phyloP scores from a whole-genome alignment of 2,113 vertebrate species.

The Mirza zaza region DNA sequence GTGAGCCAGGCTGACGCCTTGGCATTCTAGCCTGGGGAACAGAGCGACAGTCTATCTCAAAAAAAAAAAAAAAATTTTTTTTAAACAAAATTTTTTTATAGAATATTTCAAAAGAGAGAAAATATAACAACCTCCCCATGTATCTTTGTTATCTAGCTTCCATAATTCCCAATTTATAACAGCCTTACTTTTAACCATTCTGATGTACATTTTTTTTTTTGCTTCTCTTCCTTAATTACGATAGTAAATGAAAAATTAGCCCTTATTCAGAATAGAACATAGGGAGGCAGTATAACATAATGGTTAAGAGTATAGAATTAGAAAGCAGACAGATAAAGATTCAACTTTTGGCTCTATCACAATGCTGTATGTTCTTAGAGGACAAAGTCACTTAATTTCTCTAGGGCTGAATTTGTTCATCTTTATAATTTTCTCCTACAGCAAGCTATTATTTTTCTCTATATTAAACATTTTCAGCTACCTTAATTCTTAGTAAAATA shows the following conservation, averaged over 20 bases:
- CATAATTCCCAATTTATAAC: neutral
- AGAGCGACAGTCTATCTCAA: too few species aligned
- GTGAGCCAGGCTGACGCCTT: too few species aligned
- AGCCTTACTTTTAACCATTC: constrained; percentile 3
- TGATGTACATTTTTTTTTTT: neutral
- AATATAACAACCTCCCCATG: neutral
- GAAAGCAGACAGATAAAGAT: neutral
- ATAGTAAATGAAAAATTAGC: neutral
- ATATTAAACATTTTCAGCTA: constrained; percentile 1
- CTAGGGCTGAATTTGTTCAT: neutral
- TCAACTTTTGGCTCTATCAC: neutral
- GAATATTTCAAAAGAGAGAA: constrained; percentile 25
- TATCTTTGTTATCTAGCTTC: neutral
- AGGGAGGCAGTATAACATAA: constrained; percentile 63
- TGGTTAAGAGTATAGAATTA: constrained; percentile 1
- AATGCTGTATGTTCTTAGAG: neutral
- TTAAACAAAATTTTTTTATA: neutral
- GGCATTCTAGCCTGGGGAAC: too few species aligned
- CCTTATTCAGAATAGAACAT: constrained; percentile 37
- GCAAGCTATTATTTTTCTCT: neutral
- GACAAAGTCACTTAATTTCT: neutral
- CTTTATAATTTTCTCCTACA: neutral
- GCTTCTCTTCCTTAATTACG: constrained; percentile 23
- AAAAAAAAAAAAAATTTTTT: neutral
- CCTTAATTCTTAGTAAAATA: constrained; percentile 20